Evolutionary conservation across 2,888 invertebrate genomes (phyloP), one percentile per base, ranked within the genome.

Genomic region (Smittia sp.): DNA sequence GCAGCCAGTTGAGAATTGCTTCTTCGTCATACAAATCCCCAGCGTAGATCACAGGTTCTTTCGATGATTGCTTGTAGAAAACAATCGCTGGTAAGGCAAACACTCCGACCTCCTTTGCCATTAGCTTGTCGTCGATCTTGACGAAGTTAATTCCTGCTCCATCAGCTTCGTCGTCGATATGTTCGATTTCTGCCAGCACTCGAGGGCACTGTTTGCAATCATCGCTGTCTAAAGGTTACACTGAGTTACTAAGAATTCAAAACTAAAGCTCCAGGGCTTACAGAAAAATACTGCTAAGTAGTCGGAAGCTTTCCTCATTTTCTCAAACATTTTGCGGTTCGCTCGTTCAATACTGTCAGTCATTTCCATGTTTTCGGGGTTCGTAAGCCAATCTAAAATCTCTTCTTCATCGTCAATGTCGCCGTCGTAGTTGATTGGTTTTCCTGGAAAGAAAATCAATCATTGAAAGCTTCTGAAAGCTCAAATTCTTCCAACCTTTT

Each of bases 241-340:
- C 1, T 3, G 25, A 7, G 11, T 27, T 72, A 38, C 11, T 38
- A 9, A 38, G 6, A 9, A 38, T 38, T 38, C 38, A 38, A 38
- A n/a, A 9, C 38, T 9, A 38, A 38, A 9, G 7, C 27, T 25
- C 58, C 13, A 66, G 63, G 63, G 88, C 92, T 90, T 86, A 95
- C 95, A 96, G 86, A 96, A 93, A 83, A 95, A 93, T 72, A 94
- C 94, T 4, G 95, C 95, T 27, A 95, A 88, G 80, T 94, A 94
- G 79, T 95, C 94, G 0, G 94, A 93, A 32, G 91, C 88, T 79
- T 93, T 92, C 62, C 93, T 86, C 78, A 96, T 92, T 82, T 95
- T 93, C 75, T 93, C 91, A 79, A 96, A 94, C 96, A 96, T 96
- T 83, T 95, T 94, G 74, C 87, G 86, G 80, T 96, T 96, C 13